A percentile compares a stretch with the other conserved stretches of the same genome.
Evolutionary conservation across 53 echinoderm and acorn worm genomes (phyloP).

Genomic region (Echinarachnius parma): DNA sequence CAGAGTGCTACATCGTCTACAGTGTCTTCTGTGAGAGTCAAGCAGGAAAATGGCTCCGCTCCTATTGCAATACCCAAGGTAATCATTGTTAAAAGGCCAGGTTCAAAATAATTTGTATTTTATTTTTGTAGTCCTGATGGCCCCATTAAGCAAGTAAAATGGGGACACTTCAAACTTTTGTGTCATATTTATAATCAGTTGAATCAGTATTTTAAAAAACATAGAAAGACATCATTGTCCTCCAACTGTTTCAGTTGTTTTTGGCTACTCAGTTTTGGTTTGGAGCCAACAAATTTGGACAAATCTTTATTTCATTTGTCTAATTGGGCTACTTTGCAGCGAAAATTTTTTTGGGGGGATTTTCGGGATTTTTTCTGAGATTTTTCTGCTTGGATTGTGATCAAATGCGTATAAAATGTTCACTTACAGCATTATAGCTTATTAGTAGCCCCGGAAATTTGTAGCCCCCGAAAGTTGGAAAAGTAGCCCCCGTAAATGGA

Average conservation of each 20-base stretch:
- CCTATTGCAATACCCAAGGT: constrained; percentile 17
- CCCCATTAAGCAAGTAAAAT: no score
- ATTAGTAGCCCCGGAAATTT: no score
- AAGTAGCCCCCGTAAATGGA: no score
- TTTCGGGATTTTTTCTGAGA: no score
- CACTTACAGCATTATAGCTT: background rate
- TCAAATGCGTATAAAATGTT: background rate
- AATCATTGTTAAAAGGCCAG: background rate
- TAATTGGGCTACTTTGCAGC: no score
- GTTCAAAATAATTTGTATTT: background rate
- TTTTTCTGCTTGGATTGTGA: no score
- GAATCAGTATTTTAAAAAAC: background rate
- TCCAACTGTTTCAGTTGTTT: background rate
- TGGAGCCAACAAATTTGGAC: background rate
- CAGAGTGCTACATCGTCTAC: background rate
- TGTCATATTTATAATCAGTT: background rate
- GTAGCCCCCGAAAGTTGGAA: no score
- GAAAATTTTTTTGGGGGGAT: no score
- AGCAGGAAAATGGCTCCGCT: constrained; percentile 17
- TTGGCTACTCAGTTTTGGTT: background rate
- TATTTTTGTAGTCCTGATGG: background rate
- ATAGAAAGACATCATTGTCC: background rate
- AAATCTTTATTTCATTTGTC: no score
- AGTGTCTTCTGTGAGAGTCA: background rate
- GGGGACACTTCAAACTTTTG: background rate